Percentiles rank a stretch among this genome's conserved stretches.
These are phyloP conservation scores for Platichthys stellatus DNA, from an alignment of 2,113 vertebrate species.

Conservation along the genomic window DNA sequence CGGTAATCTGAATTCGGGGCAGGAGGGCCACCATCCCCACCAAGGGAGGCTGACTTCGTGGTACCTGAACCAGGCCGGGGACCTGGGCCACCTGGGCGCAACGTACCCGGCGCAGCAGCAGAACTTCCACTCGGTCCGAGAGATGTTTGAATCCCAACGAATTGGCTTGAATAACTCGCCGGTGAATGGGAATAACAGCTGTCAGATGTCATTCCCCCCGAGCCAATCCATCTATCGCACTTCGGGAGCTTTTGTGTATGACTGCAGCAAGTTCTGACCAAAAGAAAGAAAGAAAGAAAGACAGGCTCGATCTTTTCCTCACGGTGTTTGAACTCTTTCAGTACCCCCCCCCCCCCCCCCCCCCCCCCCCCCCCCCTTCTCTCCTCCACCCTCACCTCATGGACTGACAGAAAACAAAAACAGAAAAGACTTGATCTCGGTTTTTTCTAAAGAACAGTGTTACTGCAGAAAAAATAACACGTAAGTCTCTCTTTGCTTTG, in stretches of 20 bases:
- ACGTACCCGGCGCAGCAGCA: constrained; percentile 91
- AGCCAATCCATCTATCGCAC: constrained; percentile 94
- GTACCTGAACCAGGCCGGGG: constrained; percentile 93
- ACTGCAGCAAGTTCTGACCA: constrained; percentile 98
- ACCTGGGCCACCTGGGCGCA: constrained; percentile 89
- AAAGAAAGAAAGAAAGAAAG: neutral
- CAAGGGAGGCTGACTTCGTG: constrained; percentile 91
- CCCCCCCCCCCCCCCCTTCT: neutral
- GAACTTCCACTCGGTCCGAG: constrained; percentile 93
- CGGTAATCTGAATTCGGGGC: constrained; percentile 84
- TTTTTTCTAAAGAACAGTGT: constrained; percentile 97
- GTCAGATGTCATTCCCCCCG: constrained; percentile 96
- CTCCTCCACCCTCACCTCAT: constrained; percentile 51
- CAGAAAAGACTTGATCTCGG: constrained; percentile 85
- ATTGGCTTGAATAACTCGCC: constrained; percentile 91
- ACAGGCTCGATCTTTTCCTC: constrained; percentile 29
- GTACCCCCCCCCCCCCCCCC: neutral
- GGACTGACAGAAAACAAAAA: constrained; percentile 80
- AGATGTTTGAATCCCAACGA: constrained; percentile 94
- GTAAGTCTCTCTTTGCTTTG: constrained; percentile 92
- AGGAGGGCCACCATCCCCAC: constrained; percentile 87
- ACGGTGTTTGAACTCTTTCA: constrained; percentile 57
- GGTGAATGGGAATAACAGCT: constrained; percentile 92
- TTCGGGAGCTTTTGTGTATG: constrained; percentile 96
- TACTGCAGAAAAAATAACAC: constrained; percentile 91